Percentiles rank a stretch among this genome's conserved stretches.
phyloP scores from a whole-genome alignment of 2,797 vertebrate species.

The Acrossocheilus wenchowensis region DNA sequence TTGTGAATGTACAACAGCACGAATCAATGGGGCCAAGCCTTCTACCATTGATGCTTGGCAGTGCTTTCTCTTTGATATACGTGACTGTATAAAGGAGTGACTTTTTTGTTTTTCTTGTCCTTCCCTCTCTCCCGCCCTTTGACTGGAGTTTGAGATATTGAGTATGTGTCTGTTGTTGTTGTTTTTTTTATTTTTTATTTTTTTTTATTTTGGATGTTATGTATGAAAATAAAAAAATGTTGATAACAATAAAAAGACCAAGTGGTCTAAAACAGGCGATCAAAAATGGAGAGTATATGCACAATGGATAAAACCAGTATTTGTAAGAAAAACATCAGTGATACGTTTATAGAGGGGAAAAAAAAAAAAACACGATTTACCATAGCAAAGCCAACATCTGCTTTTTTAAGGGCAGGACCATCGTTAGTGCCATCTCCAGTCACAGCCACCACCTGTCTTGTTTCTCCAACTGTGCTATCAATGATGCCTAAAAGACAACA shows the following conservation, averaged over 20 bases:
- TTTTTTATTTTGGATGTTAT: no score
- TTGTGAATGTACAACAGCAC: no score
- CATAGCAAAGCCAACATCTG: constrained; percentile 98
- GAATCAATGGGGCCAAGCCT: no score
- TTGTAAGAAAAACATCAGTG: background rate
- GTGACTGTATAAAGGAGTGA: no score
- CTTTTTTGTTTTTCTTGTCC: no score
- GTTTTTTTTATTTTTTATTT: no score
- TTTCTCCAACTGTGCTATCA: constrained; percentile 91
- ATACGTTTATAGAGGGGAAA: background rate
- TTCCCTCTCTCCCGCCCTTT: no score
- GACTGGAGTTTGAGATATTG: no score
- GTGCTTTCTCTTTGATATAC: no score
- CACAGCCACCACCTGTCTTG: constrained; percentile 95
- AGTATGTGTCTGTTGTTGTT: no score
- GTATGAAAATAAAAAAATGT: no score
- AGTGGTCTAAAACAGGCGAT: background rate
- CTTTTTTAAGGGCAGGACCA: constrained; percentile 96
- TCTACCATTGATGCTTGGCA: no score
- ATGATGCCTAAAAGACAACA: constrained; percentile 86
- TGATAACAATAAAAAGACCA: constrained; percentile 24
- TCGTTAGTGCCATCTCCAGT: constrained; percentile 98
- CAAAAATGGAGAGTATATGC: background rate
- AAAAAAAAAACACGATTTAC: constrained; percentile 70
- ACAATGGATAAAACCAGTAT: background rate